Percentiles rank a stretch among this genome's conserved stretches.
These are phyloP conservation scores for Pseudoips prasinana DNA, from an alignment of 2,888 invertebrate species.

Conservation along the genomic window DNA sequence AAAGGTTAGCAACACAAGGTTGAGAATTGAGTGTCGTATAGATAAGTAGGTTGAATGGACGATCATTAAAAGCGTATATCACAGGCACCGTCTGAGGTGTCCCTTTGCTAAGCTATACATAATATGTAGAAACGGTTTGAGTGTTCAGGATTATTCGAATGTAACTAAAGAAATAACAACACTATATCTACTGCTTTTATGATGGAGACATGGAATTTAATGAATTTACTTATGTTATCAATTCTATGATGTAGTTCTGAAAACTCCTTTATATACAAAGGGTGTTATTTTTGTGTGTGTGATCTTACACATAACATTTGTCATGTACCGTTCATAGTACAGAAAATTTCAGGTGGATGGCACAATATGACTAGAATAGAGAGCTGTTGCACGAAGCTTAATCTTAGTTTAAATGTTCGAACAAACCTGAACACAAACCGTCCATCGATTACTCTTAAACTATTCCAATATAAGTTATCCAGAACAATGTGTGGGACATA, in stretches of 20 bases:
- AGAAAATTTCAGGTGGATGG: conserved; percentile 13
- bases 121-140: conserved; percentile 37
- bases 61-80: conserved; percentile 79
- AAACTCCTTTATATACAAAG: too few relatives aligned
- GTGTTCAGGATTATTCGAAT: conserved; percentile 34
- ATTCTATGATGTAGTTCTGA: too few relatives aligned
- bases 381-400: neutral
- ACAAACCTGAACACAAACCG: conserved; percentile 27
- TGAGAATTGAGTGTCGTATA: conserved; percentile 38
- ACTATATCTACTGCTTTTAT: too few relatives aligned
- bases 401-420: too few relatives aligned
- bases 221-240: too few relatives aligned
- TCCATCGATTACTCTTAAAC: conserved; percentile 57
- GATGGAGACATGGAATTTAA: too few relatives aligned
- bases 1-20: conserved; percentile 32
- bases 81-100: conserved; percentile 61
- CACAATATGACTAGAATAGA: conserved; percentile 3
- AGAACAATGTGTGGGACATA: conserved; percentile 67
- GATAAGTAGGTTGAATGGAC: conserved; percentile 63
- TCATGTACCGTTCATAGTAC: too few relatives aligned
- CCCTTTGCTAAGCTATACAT: conserved; percentile 58
- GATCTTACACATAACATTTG: too few relatives aligned
- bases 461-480: conserved; percentile 78
- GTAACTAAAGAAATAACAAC: too few relatives aligned
- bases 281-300: too few relatives aligned